These are phyloP conservation scores for Paedocypris sp. DNA, from an alignment of 2,113 vertebrate species.

Conservation along the genomic window DNA sequence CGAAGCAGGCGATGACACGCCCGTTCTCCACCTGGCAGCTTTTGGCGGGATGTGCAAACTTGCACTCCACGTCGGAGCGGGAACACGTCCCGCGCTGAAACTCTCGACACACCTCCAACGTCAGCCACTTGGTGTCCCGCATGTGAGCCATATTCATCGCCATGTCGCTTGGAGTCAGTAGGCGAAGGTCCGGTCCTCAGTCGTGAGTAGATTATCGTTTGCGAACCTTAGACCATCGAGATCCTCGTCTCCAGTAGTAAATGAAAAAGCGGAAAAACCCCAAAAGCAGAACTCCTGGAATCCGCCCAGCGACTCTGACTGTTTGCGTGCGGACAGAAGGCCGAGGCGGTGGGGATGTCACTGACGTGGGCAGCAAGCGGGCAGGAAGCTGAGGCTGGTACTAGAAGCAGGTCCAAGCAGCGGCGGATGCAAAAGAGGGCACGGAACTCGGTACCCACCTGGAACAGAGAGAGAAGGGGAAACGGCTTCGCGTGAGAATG, in stretches of 20 bases:
- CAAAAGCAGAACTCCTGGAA: constrained; percentile 1
- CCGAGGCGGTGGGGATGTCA: not conserved
- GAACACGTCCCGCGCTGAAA: constrained; percentile 96
- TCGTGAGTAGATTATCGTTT: too few relatives aligned
- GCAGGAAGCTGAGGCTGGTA: constrained; percentile 55
- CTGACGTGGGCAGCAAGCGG: constrained; percentile 34
- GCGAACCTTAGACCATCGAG: constrained; percentile 15
- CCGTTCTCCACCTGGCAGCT: constrained; percentile 97
- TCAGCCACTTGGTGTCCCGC: constrained; percentile 97
- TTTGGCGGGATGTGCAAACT: constrained; percentile 93
- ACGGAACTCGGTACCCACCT: constrained; percentile 54
- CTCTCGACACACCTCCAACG: constrained; percentile 95
- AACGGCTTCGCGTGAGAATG: not conserved
- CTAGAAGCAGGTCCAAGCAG: constrained; percentile 68
- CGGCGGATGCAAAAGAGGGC: constrained; percentile 67
- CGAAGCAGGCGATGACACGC: constrained; percentile 95
- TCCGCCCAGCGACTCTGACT: not conserved
- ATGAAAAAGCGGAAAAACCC: not conserved
- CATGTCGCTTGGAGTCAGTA: too few relatives aligned
- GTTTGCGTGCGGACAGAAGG: not conserved
- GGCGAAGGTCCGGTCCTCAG: too few relatives aligned
- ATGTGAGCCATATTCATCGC: constrained; percentile 87
- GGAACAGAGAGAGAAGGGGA: constrained; percentile 17
- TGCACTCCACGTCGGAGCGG: constrained; percentile 90
- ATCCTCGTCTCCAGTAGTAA: not conserved